phyloP scores from a whole-genome alignment of 2,888 invertebrate genomes.

The Polyommatus icarus region DNA sequence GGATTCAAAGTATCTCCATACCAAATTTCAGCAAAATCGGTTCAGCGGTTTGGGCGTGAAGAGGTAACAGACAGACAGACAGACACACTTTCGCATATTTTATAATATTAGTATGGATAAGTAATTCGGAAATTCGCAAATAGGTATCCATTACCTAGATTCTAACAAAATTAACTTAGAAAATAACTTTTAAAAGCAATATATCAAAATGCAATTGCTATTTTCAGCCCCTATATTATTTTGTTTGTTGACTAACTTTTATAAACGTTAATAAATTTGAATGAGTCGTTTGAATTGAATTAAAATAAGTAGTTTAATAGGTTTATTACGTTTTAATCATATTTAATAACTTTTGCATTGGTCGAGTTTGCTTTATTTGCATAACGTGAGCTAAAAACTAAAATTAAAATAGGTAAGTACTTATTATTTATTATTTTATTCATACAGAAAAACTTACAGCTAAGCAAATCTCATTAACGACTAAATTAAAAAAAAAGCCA shows the following conservation, averaged over 20 bases:
- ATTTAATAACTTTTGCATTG: background rate
- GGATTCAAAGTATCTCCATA: too few species aligned
- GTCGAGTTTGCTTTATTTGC: background rate
- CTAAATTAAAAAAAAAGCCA: too few species aligned
- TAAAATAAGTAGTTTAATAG: background rate
- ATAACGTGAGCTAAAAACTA: too few species aligned
- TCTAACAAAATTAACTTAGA: background rate
- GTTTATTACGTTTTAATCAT: background rate
- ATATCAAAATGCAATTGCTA: background rate
- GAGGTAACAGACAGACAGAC: too few species aligned
- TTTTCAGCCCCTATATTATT: background rate
- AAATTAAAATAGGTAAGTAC: too few species aligned
- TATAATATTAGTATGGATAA: too few species aligned
- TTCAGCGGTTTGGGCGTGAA: too few species aligned
- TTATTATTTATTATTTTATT: too few species aligned
- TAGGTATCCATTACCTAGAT: background rate
- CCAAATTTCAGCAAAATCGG: too few species aligned
- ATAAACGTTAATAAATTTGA: conserved; percentile 9
- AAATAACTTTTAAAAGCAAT: background rate
- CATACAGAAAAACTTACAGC: too few species aligned
- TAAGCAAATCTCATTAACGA: too few species aligned
- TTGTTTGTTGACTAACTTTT: conserved; percentile 9
- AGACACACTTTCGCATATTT: too few species aligned
- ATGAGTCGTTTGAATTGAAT: conserved; percentile 12
- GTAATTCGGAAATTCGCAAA: background rate